Conservation (phyloP, 2,888 invertebrate species). For the Andricus quercusramuli region DNA sequence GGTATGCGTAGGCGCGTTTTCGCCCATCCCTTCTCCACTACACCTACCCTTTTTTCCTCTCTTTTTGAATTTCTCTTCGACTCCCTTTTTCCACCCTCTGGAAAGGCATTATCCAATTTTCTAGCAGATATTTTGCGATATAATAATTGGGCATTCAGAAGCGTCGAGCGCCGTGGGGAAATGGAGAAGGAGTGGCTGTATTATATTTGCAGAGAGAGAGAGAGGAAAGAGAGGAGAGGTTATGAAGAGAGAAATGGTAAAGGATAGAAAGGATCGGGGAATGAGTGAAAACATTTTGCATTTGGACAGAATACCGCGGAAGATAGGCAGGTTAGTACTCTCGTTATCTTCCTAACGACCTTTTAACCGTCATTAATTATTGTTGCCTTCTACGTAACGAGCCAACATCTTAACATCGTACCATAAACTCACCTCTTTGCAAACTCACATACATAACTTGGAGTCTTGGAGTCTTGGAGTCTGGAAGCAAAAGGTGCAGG, state of each 20-base stretch:
- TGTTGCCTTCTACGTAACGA: conserved; percentile 58
- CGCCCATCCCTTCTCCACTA: conserved; percentile 56
- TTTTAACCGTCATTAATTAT: conserved; percentile 71
- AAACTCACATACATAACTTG: neutral
- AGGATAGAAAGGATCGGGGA: conserved; percentile 53
- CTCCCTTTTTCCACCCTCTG: conserved; percentile 48
- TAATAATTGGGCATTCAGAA: conserved; percentile 75
- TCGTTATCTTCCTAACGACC: conserved; percentile 57
- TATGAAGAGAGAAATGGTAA: conserved; percentile 29
- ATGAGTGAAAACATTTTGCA: conserved; percentile 66
- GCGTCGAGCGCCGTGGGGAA: conserved; percentile 49
- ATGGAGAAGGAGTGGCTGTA: conserved; percentile 61
- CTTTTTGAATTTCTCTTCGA: conserved; percentile 48
- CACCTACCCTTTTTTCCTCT: conserved; percentile 47
- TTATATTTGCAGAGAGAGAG: conserved; percentile 59
- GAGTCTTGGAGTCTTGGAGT: neutral
- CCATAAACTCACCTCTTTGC: conserved; percentile 49
- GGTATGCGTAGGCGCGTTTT: conserved; percentile 61
- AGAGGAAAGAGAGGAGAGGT: conserved; percentile 25
- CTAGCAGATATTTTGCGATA: conserved; percentile 71
- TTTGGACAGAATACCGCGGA: conserved; percentile 60
- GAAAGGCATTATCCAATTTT: conserved; percentile 72
- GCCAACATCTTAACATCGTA: conserved; percentile 62
- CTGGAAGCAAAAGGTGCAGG: neutral
- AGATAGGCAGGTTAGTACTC: conserved; percentile 57